Evolutionary conservation across 2,797 vertebrate species (phyloP), one percentile per base, ranked within the genome.

Genomic region (Neopelma chrysocephalum): DNA sequence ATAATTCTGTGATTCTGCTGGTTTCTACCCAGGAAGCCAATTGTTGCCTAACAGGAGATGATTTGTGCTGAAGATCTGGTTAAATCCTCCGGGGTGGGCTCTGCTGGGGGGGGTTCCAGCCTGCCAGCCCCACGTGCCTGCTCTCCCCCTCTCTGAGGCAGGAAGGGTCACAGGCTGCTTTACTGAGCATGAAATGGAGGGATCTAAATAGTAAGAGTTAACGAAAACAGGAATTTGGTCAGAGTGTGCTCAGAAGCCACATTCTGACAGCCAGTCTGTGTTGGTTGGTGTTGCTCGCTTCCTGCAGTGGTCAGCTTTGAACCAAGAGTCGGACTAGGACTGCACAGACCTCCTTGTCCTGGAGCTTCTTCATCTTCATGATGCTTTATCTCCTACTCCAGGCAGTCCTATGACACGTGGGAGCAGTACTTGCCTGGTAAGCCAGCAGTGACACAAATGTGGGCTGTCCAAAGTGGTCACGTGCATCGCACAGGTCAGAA

Each of bases 251-350:
- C n/a, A 53, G 80, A 48, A 82, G 42, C 29, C 8, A 1, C 1
- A 0, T 32, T 51, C 42, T 10, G 3, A 10, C 45, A 62, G 61
- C 43, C 50, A 9, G 0, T 36, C 18, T 20, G 29, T 22, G 12
- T 11, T 32, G 0, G 0, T 3, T 14, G 62, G 11, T 32, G 8
- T 32, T 80, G 14, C 26, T 53, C 1, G 0, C 32, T 54, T 42
- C 38, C 81, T 82, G 71, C 32, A 32, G 79, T 6, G 20, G 9
- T 20, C 47, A 23, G 71, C 15, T 82, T 42, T 50, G 61, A 29
- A 70, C 47, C n/a, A n/a, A 38, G 34, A 34, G 18, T 12, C 38
- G 36, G 22, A 8, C 60, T 72, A 50, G 58, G 47, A 6, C 54
- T 1, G 5, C 64, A 57, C 10, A 56, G 27, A 50, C 11, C 50